Evolutionary conservation across 2,888 invertebrate genomes (phyloP).

Genomic region (Sylvicola cinctus): DNA sequence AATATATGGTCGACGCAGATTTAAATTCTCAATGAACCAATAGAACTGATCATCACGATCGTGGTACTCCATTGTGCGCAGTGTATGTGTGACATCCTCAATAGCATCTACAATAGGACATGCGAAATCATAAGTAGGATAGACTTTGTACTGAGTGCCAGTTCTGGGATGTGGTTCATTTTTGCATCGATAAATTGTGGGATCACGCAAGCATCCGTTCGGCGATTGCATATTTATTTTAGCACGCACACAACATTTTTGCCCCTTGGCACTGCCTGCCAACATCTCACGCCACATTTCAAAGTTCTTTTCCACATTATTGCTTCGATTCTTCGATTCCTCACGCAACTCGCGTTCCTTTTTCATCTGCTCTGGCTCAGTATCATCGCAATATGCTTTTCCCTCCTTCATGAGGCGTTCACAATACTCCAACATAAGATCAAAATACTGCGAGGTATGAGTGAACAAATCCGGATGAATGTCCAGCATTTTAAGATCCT

Average conservation of each 20-base stretch:
- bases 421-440: conserved; percentile 71
- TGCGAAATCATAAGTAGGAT: conserved; percentile 99
- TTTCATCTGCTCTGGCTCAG: conserved; percentile 88
- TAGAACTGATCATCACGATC: conserved; percentile 96
- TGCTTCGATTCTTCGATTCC: conserved; percentile 68
- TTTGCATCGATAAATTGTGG: conserved; percentile 96
- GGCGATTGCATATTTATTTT: conserved; percentile 93
- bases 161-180: conserved; percentile 86
- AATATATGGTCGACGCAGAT: conserved; percentile 74
- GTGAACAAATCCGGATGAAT: conserved; percentile 85
- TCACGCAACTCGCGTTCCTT: conserved; percentile 73
- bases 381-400: conserved; percentile 95
- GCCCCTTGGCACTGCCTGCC: conserved; percentile 54
- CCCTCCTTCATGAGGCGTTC: conserved; percentile 67
- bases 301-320: conserved; percentile 69
- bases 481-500: conserved; percentile 78
- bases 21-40: conserved; percentile 83
- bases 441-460: conserved; percentile 94
- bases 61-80: conserved; percentile 96
- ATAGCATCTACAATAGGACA: conserved; percentile 97
- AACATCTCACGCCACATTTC: conserved; percentile 91
- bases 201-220: conserved; percentile 95
- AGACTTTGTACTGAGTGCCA: conserved; percentile 89
- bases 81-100: conserved; percentile 92
- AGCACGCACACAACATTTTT: conserved; percentile 83